These are phyloP conservation scores for Ascaphus truei DNA, from an alignment of 2,113 vertebrate genomes.

Conservation along the genomic window DNA sequence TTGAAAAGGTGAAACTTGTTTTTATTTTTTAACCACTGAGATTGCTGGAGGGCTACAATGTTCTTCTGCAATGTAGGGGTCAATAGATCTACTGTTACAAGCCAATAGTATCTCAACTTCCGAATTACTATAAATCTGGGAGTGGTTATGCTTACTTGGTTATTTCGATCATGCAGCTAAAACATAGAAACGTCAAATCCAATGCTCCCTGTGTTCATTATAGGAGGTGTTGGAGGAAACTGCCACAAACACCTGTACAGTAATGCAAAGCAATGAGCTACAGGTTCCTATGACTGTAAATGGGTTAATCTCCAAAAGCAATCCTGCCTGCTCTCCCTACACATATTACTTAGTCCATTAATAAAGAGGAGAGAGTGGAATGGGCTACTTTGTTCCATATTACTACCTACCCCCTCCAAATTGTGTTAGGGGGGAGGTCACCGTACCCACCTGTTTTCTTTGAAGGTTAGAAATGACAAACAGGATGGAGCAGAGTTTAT, in stretches of 20 bases:
- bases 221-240: not conserved
- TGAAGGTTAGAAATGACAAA: slow-evolving; percentile 10
- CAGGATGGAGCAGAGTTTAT: slow-evolving; percentile 32
- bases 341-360: not conserved
- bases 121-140: too few species aligned
- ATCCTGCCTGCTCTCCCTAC: not conserved
- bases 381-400: not conserved
- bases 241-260: not conserved
- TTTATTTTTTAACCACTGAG: too few species aligned
- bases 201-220: too few species aligned
- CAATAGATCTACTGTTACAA: too few species aligned
- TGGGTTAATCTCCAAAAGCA: not conserved
- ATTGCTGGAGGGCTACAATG: too few species aligned
- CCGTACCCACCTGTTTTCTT: not conserved
- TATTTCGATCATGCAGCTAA: too few species aligned
- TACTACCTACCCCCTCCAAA: not conserved
- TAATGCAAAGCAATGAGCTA: not conserved
- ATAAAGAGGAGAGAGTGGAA: not conserved
- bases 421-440: not conserved
- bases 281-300: not conserved
- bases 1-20: too few species aligned
- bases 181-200: too few species aligned
- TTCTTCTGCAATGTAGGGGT: too few species aligned
- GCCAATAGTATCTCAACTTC: too few species aligned
- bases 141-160: too few species aligned